Base-by-base conservation (phyloP, 1,140 invertebrate genomes). In the Hyposmocoma kahamanoa region DNA sequence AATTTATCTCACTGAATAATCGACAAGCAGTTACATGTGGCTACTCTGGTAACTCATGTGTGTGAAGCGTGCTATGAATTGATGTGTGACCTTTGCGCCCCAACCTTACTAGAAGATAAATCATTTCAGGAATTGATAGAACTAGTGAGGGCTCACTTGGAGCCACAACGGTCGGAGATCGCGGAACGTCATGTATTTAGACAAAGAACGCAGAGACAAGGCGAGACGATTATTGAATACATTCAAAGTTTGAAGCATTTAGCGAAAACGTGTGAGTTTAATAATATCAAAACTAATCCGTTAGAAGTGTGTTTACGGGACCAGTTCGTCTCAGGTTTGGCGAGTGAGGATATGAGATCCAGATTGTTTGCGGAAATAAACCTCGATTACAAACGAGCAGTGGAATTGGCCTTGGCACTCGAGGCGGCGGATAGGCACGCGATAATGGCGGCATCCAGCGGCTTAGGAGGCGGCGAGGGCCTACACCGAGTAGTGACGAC, bases 81-180 rank as follows among this genome's bases (percentile, higher is more conserved):
- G 30, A 36, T 72, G 42, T 47, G 54, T 3, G 62, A 70, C 53
- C 51, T 73, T 24, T 72, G 69, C 28, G 53, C 50, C 5, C 67
- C 60, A 8, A 34, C 11, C 0, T 36, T 57, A 15, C 66, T 67
- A 3, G 45, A 48, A 3, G 20, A 24, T 6, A 63, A 66, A 19
- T 59, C 59, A 0, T 65, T 54, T 32, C 21, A 34, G 0, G 59
- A 72, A 22, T 53, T 72, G 20, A 44, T 52, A 5, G 36, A 22
- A 18, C 47, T 67, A 0, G 58, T 73, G 53, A 50, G 47, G 10
- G 30, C 56, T 3, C 60, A 73, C 49, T 43, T 72, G 38, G 36
- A 44, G 13, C 49, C 71, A 0, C 11, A 38, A 24, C 19, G 42
- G 2, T 44, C 41, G n/a, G 49, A 50, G 20, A 50, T 50, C 13